These are phyloP conservation scores for Poecile atricapillus DNA, from an alignment of 2,113 vertebrate species.

Conservation along the genomic window DNA sequence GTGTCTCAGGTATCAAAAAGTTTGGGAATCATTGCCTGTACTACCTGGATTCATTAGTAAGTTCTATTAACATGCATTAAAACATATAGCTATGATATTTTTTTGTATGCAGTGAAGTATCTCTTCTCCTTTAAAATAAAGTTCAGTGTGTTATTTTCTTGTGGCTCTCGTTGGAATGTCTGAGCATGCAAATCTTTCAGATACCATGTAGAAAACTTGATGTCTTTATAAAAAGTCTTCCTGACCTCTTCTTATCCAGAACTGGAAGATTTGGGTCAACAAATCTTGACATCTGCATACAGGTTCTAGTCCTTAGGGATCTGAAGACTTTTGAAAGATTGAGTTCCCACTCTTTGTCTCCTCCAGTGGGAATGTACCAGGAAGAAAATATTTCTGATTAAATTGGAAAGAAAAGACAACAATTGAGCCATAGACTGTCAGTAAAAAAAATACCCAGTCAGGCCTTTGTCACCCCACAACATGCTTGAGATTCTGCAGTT, in stretches of 20 bases:
- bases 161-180: not conserved
- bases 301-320: not conserved
- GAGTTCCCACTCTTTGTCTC: not conserved
- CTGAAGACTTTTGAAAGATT: not conserved
- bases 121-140: not conserved
- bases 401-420: not conserved
- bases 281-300: not conserved
- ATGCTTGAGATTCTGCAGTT: not conserved
- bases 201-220: not conserved
- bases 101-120: not conserved
- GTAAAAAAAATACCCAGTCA: not conserved
- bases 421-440: not conserved
- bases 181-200: not conserved
- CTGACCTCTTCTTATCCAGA: not conserved
- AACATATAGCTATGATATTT: accelerated
- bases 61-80: not conserved
- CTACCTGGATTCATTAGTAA: not conserved
- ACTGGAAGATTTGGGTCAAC: not conserved
- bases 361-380: not conserved
- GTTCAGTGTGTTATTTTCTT: not conserved
- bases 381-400: not conserved
- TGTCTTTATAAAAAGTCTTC: not conserved
- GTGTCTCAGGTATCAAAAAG: not conserved
- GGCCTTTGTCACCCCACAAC: not conserved
- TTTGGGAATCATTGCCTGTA: not conserved